Evolutionary conservation across 2,113 vertebrate species (phyloP).

Genomic region (Psammodynastes pulverulentus): DNA sequence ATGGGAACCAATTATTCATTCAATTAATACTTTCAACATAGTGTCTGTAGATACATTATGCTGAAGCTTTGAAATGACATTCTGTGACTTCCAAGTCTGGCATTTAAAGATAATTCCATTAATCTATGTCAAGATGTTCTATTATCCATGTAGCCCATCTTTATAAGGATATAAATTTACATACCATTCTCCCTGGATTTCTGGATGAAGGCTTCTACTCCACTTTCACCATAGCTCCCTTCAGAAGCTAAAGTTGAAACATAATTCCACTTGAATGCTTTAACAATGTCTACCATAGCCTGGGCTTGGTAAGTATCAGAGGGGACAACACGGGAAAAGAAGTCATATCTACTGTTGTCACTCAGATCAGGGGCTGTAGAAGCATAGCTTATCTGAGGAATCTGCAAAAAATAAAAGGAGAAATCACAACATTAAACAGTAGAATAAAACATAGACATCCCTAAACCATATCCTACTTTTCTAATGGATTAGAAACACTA

Average conservation of each 20-base stretch:
- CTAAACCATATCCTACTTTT: neutral
- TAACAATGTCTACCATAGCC: slow-evolving; percentile 96
- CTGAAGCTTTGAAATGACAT: neutral
- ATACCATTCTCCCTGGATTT: slow-evolving; percentile 93
- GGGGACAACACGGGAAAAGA: slow-evolving; percentile 93
- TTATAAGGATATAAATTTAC: slow-evolving; percentile 13
- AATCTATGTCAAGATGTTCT: neutral
- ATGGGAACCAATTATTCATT: neutral
- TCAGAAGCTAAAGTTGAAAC: slow-evolving; percentile 94
- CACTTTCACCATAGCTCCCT: slow-evolving; percentile 93
- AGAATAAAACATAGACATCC: neutral
- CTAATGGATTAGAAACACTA: neutral
- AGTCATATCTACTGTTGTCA: slow-evolving; percentile 95
- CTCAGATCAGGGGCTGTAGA: slow-evolving; percentile 94
- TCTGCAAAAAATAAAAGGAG: slow-evolving; percentile 66
- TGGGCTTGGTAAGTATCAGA: slow-evolving; percentile 95
- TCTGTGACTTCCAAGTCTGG: neutral
- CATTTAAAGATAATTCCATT: neutral
- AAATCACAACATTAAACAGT: neutral
- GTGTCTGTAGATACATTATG: neutral
- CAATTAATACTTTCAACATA: neutral
- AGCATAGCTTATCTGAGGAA: slow-evolving; percentile 96
- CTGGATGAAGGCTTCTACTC: slow-evolving; percentile 94
- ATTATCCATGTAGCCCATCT: neutral
- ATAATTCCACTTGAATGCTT: slow-evolving; percentile 93